Evolutionary conservation across 2,113 vertebrate species (phyloP).

Genomic region (Mirounga angustirostris): DNA sequence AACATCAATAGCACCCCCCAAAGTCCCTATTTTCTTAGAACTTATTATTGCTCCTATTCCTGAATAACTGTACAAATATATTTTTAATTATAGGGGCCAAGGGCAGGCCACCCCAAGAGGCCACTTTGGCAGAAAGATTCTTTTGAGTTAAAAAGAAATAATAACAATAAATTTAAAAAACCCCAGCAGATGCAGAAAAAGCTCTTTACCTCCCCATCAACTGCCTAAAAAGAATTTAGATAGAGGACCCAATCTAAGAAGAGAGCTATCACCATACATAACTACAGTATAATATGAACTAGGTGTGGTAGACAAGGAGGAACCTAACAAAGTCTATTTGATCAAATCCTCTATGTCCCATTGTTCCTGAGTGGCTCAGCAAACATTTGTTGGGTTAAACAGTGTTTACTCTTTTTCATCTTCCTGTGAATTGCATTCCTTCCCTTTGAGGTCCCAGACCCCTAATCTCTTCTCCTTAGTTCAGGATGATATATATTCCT

Average conservation of each 20-base stretch:
- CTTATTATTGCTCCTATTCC: neutral
- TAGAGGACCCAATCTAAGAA: neutral
- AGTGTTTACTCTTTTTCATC: neutral
- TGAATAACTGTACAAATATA: neutral
- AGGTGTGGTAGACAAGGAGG: neutral
- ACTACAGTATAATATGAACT: neutral
- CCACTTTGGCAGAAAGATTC: neutral
- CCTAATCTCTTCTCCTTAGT: neutral
- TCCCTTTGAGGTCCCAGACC: neutral
- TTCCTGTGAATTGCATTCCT: neutral
- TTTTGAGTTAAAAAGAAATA: neutral
- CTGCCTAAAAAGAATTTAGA: neutral
- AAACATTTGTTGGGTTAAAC: neutral
- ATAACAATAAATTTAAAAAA: too few species aligned
- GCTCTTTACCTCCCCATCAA: neutral
- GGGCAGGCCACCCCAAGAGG: neutral
- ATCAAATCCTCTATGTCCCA: neutral
- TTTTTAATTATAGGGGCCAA: neutral
- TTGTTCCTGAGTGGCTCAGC: neutral
- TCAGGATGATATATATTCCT: neutral
- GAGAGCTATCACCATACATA: neutral
- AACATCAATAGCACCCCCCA: neutral
- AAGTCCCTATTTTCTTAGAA: neutral
- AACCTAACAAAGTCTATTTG: neutral
- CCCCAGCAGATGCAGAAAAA: neutral